Evolutionary conservation across 1,140 invertebrate species (phyloP), one percentile per base, ranked within the genome.

Genomic region (Hycleus phaleratus): DNA sequence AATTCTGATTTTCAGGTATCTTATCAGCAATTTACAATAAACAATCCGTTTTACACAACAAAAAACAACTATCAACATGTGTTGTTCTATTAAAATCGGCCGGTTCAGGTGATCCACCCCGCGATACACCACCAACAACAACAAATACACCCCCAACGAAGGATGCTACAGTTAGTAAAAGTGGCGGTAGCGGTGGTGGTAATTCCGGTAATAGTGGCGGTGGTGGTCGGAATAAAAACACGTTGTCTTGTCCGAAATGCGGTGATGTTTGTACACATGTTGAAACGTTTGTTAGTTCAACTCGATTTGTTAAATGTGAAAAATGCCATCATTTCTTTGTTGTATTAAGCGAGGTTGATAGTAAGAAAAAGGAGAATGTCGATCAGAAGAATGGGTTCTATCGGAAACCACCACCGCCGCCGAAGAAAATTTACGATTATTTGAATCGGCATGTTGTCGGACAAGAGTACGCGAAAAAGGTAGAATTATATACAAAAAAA

Each of bases 241-340:
- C 86, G 3, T 77, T 92, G 0, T 83, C 82, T 24, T 97, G 95
- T 73, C 94, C 94, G 5, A 95, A 96, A 76, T 97, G 94, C 77
- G 94, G 93, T 0, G 93, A 95, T 78, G 90, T 93, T 50, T 96
- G 93, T 75, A 94, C 91, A 9, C 92, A 96, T 76, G 93, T 97
- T 50, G 94, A 96, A 78, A 95, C 93, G 5, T 95, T 97, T 80
- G 92, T 97, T 64, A 95, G 93, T 85, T 93, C 91, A 43, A 93
- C 92, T 11, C 82, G 93, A 64, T 98, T 97, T 77, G 94, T 97
- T 4, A 97, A 96, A 76, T 98, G 95, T 77, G 93, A 96, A 70
- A 97, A 97, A 74, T 98, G 95, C 73, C 91, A 95, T 75, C 93
- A 97, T 75, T 97, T 97, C 78, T 97, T 97, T 74, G 92, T 97